Base-by-base conservation (phyloP, 2,797 vertebrate genomes). In the Phoebastria nigripes region DNA sequence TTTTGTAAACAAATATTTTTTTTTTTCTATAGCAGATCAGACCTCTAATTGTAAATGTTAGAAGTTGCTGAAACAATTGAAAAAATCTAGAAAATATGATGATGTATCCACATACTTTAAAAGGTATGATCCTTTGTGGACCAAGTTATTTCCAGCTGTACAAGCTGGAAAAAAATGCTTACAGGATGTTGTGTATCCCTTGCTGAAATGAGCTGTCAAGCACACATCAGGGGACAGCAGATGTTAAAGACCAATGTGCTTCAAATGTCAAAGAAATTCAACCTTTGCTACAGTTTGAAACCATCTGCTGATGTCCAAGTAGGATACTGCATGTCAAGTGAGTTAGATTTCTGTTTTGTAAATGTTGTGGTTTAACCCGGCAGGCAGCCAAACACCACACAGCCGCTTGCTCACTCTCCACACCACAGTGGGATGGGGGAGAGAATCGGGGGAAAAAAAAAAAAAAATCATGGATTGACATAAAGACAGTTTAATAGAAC, bases 231-330 rank as follows among this genome's bases (percentile, higher is more conserved):
- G 77, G 76, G 46, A 96, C 70, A 94, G 42, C 76, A 96, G 92
- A 97, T 92, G 89, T 89, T 96, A 93, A 94, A 97, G 91, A 95
- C 89, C 74, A 84, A 69, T 93, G 85, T 84, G 82, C 89, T 95
- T 97, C 88, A 96, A 93, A 97, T 96, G 96, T 96, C 97, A 96
- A 89, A 85, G 77, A 96, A 93, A 93, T 94, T 89, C 86, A 95
- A 86, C 74, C 89, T 95, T 95, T 90, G n/a, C 84, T 96, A 77
- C 42, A 72, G 31, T 85, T 74, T 91, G 82, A 96, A 96, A 93
- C 80, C 93, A 93, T 96, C 96, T 96, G 96, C 92, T 94, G 94
- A 91, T 92, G 92, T 80, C 39, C 52, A 71, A 49, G 89, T 52
- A 93, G 17, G 81, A 92, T 78, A 62, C 81, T 89, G 71, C 73